These are phyloP conservation scores for Thymelicus lineola DNA, from an alignment of 2,888 invertebrate genomes.

Conservation along the genomic window DNA sequence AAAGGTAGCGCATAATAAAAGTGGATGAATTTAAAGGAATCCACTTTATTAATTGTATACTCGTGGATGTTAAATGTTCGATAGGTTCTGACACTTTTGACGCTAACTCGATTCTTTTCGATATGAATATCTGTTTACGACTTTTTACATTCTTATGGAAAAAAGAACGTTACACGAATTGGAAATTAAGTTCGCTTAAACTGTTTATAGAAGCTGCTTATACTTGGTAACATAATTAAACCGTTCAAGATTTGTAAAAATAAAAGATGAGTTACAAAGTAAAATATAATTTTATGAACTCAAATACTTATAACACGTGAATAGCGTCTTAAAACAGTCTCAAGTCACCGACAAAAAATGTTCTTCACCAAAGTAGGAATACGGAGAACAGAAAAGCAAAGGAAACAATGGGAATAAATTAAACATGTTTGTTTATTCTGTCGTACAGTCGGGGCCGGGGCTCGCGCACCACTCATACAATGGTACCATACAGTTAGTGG, in stretches of 20 bases:
- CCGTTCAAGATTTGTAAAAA: too few species aligned
- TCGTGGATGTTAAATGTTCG: background rate
- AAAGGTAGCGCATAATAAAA: constrained; percentile 17
- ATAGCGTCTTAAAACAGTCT: too few species aligned
- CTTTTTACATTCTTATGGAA: too few species aligned
- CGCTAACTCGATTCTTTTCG: background rate
- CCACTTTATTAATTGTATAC: background rate
- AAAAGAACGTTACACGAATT: too few species aligned
- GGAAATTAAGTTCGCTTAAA: too few species aligned
- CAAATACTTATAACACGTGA: too few species aligned
- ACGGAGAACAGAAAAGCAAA: background rate
- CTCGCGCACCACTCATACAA: too few species aligned
- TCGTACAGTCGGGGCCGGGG: background rate
- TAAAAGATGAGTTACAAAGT: too few species aligned
- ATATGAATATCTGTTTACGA: background rate
- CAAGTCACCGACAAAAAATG: background rate
- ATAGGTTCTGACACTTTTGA: background rate
- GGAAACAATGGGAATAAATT: constrained; percentile 13
- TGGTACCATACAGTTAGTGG: too few species aligned
- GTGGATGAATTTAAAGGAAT: constrained; percentile 9
- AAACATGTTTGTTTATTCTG: constrained; percentile 12
- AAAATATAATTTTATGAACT: too few species aligned
- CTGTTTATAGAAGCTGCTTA: too few species aligned
- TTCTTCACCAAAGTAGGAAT: background rate
- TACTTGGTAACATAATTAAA: too few species aligned